Evolutionary conservation across 1,140 invertebrate species (phyloP), one percentile per base, ranked within the genome.

Genomic region (Druon quercuslanigerum): DNA sequence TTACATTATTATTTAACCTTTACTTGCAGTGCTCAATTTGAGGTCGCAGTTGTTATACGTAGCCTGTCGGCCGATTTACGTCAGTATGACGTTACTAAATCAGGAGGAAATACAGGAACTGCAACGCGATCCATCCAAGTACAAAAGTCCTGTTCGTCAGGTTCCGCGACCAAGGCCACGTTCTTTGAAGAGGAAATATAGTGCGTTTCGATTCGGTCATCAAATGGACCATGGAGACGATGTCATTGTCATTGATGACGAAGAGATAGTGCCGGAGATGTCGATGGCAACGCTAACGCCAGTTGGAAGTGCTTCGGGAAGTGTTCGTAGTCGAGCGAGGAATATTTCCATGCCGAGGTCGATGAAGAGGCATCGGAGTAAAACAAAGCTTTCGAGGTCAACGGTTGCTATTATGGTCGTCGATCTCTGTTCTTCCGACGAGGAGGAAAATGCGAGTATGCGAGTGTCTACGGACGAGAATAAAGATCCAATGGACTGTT

Each of bases 401-500:
- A 79, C 80, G 71, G 56, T 72, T 33, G 77, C 90, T 51, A 87
- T 93, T 13, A 87, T 92, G 50, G 85, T 91, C 75, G 92, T 93
- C 75, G 90, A 93, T 80, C 89, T 93, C 14, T 93, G 92, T 76
- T 92, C 92, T 12, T 93, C 92, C 0, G 92, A 93, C 50, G 92
- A 93, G n/a, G 92, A 93, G 9, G 88, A 84, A 17, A 72, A 50
- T 16, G 71, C 17, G 54, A 70, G 70, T 50, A 73, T 72, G 14
- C 60, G 51, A 8, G 52, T 73, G 25, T 81, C 79, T 9, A 80
- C 81, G 3, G 84, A 90, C 56, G 85, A 89, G 56, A 90, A 88
- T 73, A 79, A 75, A 56, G 83, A 89, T 83, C 87, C 87, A 0
- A 71, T 84, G 73, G 80, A 66, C 7, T 72, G 19, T 7, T 14